phyloP scores from a whole-genome alignment of 2,888 invertebrate species.

The Nymphalis urticae region DNA sequence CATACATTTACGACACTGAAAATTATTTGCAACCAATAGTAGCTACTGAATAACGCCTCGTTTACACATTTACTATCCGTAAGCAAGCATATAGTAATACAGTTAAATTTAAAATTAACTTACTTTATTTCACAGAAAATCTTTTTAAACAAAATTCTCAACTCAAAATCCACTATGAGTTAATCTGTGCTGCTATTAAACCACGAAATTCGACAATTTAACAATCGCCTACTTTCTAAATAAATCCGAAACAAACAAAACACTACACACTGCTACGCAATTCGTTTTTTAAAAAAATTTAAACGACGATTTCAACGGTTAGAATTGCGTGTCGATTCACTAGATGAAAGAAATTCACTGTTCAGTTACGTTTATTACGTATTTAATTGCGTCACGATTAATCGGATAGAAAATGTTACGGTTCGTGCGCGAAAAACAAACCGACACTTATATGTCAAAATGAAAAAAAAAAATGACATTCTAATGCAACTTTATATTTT shows the following conservation, averaged over 20 bases:
- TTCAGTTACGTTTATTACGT: conserved; percentile 33
- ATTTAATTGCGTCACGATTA: conserved; percentile 32
- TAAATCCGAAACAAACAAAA: background rate
- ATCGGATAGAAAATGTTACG: conserved; percentile 38
- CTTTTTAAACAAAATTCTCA: background rate
- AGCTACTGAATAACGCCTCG: no score
- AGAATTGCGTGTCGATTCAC: conserved; percentile 23
- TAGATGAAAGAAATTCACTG: conserved; percentile 36
- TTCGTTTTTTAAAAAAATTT: no score
- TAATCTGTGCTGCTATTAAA: background rate
- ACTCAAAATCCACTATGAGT: background rate
- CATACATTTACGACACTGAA: no score
- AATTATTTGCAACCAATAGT: no score
- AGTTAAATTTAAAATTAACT: background rate
- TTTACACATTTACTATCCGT: no score
- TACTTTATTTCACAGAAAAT: conserved; percentile 1
- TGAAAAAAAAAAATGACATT: no score
- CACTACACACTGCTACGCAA: background rate
- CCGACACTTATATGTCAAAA: no score
- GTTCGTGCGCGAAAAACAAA: background rate
- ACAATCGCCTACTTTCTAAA: background rate
- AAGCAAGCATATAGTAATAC: no score
- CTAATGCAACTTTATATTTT: no score
- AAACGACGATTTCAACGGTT: background rate
- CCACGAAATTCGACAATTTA: background rate